A percentile compares a stretch with the other conserved stretches of the same genome.
Evolutionary conservation across 2,113 vertebrate genomes (phyloP).

Genomic region (Peromyscus maniculatus): DNA sequence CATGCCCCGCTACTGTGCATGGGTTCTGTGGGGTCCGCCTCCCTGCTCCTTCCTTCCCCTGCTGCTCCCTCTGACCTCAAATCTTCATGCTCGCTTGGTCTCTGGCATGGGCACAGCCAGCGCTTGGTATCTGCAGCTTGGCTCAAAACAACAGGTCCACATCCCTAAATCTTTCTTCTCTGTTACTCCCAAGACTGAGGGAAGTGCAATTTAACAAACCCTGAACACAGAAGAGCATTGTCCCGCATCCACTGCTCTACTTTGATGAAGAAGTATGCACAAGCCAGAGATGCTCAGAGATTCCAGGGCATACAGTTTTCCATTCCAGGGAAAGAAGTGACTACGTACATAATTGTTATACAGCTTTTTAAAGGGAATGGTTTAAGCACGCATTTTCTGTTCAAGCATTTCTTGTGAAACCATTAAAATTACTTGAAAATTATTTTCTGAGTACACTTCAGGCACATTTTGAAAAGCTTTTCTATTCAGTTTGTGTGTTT

Average conservation of each 20-base stretch:
- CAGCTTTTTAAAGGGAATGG: background rate
- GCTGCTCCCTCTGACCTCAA: background rate
- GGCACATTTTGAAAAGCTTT: background rate
- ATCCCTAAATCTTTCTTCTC: background rate
- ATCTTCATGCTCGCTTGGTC: background rate
- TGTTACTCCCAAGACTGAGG: background rate
- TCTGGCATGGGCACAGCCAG: background rate
- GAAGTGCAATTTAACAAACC: background rate
- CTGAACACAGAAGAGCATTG: background rate
- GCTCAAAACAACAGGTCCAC: background rate
- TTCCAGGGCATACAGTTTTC: background rate
- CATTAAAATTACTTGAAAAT: conserved; percentile 4
- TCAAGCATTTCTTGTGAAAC: background rate
- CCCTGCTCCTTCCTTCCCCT: background rate
- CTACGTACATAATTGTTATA: background rate
- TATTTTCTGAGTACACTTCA: background rate
- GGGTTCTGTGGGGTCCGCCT: background rate
- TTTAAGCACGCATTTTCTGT: background rate
- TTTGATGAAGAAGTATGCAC: background rate
- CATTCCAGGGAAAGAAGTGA: background rate
- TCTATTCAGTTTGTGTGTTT: background rate
- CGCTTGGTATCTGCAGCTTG: background rate
- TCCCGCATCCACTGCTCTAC: background rate
- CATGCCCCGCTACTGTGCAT: background rate
- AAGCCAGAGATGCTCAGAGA: background rate